These are phyloP conservation scores for Drosophila miranda DNA, from an alignment of 1,140 invertebrate species.

Conservation along the genomic window DNA sequence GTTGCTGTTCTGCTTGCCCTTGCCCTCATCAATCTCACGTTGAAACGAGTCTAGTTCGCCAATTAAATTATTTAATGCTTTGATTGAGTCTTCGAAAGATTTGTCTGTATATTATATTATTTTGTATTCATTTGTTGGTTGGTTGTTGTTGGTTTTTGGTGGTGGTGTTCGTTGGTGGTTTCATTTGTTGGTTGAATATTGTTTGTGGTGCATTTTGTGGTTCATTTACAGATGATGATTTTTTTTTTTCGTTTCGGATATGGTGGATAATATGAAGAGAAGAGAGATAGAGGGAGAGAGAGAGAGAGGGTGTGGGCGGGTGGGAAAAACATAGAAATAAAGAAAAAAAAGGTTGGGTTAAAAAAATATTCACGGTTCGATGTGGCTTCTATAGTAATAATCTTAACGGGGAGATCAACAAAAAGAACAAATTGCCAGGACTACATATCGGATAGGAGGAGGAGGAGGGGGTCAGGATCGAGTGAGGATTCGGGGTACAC, in stretches of 20 bases:
- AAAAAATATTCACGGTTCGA: conserved; percentile 43
- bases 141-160: conserved; percentile 47
- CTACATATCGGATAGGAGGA: not conserved
- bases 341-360: conserved; percentile 45
- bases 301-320: conserved; percentile 8
- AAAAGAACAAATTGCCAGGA: conserved; percentile 4
- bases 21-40: conserved; percentile 82
- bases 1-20: conserved; percentile 63
- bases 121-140: conserved; percentile 54
- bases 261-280: conserved; percentile 33
- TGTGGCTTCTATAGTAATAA: not conserved
- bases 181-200: conserved; percentile 24
- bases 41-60: conserved; percentile 82
- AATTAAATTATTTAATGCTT: conserved; percentile 83
- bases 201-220: conserved; percentile 32
- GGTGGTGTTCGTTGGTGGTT: conserved; percentile 35
- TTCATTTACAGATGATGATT: conserved; percentile 36
- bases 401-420: not conserved
- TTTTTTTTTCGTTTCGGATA: conserved; percentile 15
- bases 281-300: conserved; percentile 15
- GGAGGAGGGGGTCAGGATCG: no score
- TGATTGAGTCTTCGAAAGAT: conserved; percentile 82
- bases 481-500: no score
- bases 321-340: conserved; percentile 50
- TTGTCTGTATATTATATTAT: conserved; percentile 67